phyloP scores from a whole-genome alignment of 2,888 invertebrate genomes.

The Orthonychiurus folsomi region DNA sequence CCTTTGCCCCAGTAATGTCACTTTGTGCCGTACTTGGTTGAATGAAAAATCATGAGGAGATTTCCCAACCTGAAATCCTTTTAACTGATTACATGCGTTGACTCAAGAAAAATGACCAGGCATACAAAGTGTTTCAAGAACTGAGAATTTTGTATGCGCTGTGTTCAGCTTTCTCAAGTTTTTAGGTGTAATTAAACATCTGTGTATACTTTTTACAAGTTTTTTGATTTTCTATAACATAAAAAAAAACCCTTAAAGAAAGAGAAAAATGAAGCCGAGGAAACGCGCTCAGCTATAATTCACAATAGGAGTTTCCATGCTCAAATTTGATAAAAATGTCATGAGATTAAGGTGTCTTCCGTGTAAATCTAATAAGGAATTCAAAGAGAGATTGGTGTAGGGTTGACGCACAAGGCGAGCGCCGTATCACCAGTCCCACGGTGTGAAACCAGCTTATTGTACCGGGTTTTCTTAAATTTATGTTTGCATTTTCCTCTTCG shows the following conservation, averaged over 20 bases:
- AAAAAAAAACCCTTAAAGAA: too few species aligned
- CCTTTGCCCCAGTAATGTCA: conserved; percentile 1
- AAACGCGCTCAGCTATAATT: not conserved
- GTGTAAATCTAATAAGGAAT: not conserved
- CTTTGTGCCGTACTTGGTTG: not conserved
- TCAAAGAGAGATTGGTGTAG: not conserved
- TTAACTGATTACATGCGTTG: not conserved
- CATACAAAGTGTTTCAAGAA: too few species aligned
- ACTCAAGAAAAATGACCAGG: too few species aligned
- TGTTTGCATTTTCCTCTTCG: not conserved
- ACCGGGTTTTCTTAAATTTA: not conserved
- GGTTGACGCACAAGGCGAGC: not conserved
- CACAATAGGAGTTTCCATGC: not conserved
- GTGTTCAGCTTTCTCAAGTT: too few species aligned
- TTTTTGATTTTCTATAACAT: too few species aligned
- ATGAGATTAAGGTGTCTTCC: not conserved
- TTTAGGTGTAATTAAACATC: too few species aligned
- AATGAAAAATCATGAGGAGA: not conserved
- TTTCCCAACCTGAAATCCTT: not conserved
- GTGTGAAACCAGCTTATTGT: not conserved
- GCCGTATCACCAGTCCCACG: not conserved
- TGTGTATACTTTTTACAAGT: too few species aligned
- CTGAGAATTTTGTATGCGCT: too few species aligned
- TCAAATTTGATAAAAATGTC: not conserved
- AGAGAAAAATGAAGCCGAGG: too few species aligned